Base-by-base conservation (phyloP, 2,113 vertebrate species). In the Sapayoa aenigma region DNA sequence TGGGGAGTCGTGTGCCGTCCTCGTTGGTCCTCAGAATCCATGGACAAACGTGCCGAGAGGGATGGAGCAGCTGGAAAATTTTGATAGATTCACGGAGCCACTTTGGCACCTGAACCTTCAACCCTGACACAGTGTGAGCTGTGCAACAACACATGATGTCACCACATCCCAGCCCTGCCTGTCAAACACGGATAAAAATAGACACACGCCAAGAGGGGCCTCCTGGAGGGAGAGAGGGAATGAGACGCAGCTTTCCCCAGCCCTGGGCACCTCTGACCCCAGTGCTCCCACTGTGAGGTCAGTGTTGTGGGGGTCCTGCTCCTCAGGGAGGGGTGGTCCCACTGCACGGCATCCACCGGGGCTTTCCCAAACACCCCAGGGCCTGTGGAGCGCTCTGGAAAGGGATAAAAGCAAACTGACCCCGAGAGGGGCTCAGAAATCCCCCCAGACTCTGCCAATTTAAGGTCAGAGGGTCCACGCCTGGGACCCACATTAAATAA, bases 321-420 rank as follows among this genome's bases (percentile, higher is more conserved):
- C 27, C 50, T 33, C n/a, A 5, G 39, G 10, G 19, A 14, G 14
- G 3, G 21, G 3, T 2, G 14, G 44, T 25, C 53, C n/a, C 17
- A 2, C 12, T 1, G 35, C n/a, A 8, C 1, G 0, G 60, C 5
- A 0, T 6, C 15, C 2, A n/a, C 46, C 7, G 2, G 56, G 22
- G 7, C 3, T 37, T 8, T 15, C 46, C 91, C 12, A 18, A 27
- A 25, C n/a, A 15, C 13, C 22, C 37, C 47, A 8, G 59, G 11
- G 14, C 66, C 58, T 12, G 35, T 35, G 15, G 19, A 28, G 50
- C 12, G 4, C 2, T 20, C 63, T 9, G 6, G n/a, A 28, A 46
- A 4, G 23, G 58, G 14, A 6, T 23, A 3, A 24, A 44, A 27
- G 37, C 41, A 33, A 41, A 39, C 11, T 23, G 39, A 18, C 42